A percentile compares a stretch with the other conserved stretches of the same genome.
phyloP scores from a whole-genome alignment of 2,113 vertebrate genomes.

The Panthera uncia region DNA sequence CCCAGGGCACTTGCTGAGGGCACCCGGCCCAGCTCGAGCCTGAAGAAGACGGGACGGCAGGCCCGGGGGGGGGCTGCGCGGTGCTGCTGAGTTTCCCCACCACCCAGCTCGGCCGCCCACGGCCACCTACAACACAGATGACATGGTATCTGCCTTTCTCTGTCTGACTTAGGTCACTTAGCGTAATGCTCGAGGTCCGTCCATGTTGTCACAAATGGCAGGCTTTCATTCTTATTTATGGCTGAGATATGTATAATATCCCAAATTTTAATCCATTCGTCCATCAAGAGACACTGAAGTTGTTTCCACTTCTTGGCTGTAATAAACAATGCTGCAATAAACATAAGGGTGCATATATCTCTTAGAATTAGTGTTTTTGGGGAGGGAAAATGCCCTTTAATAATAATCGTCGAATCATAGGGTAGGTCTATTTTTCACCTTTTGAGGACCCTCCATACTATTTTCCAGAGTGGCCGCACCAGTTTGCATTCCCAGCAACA shows the following conservation, averaged over 20 bases:
- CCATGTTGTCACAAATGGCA: background rate
- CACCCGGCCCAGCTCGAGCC: background rate
- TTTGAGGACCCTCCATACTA: background rate
- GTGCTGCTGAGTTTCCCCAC: fast-evolving
- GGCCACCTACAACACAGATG: background rate
- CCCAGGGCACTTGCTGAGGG: background rate
- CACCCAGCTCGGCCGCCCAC: background rate
- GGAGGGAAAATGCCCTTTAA: background rate
- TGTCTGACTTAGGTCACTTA: background rate
- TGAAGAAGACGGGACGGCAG: background rate
- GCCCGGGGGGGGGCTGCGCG: background rate
- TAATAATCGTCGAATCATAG: fast-evolving
- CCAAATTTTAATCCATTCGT: background rate
- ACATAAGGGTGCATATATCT: background rate
- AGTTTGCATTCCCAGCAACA: background rate
- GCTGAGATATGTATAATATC: fast-evolving
- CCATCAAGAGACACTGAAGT: background rate
- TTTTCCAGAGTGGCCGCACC: background rate
- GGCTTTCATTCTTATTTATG: background rate
- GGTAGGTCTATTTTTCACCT: background rate
- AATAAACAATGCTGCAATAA: background rate
- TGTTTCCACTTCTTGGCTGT: no score
- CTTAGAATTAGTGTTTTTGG: background rate
- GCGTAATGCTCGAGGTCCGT: background rate
- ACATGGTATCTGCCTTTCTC: background rate